Base-by-base conservation (phyloP, 2,888 invertebrate genomes). In the Diploptera punctata region DNA sequence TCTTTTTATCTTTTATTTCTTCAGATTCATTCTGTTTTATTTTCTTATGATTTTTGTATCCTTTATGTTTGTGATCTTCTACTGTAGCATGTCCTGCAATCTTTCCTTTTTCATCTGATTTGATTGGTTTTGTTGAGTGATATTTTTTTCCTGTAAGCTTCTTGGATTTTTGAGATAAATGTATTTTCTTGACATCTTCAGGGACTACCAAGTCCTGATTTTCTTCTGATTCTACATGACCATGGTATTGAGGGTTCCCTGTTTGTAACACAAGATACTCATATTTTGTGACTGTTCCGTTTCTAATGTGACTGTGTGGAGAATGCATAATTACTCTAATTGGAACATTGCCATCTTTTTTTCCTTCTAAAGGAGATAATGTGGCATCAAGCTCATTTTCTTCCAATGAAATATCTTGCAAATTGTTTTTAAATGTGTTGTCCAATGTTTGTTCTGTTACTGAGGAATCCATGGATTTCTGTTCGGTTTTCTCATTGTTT, bases 291-390 rank as follows among this genome's bases (percentile, higher is more conserved):
- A 65, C 18, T 26, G 26, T 47, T 2, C 65, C 65, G 38, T 78
- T 79, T 57, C 76, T 77, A n/a, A 73, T 72, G 68, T 81, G 81
- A 26, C 78, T 73, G 70, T 82, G 82, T 1, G 81, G 81, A 1
- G 80, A 79, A 26, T 78, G 78, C 79, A 82, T 79, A 73, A 82
- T 79, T 71, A 82, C 78, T n/a, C 78, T 77, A 33, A 81, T 76
- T 24, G 81, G 79, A 2, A 80, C 52, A n/a, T 67, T 44, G 16
- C 73, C 70, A 54, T 72, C 73, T 21, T 10, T 26, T 3, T 21
- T 61, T 24, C 73, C 67, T 7, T 16, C 29, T 49, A 71, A 21
- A 5, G 71, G 71, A 1, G 67, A 18, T 18, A 71, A 21, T 0
- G 67, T 67, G 10, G 24, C 57, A n/a, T n/a, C n/a, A n/a, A n/a